phyloP scores from a whole-genome alignment of 2,113 vertebrate species.

The Morone chrysops region DNA sequence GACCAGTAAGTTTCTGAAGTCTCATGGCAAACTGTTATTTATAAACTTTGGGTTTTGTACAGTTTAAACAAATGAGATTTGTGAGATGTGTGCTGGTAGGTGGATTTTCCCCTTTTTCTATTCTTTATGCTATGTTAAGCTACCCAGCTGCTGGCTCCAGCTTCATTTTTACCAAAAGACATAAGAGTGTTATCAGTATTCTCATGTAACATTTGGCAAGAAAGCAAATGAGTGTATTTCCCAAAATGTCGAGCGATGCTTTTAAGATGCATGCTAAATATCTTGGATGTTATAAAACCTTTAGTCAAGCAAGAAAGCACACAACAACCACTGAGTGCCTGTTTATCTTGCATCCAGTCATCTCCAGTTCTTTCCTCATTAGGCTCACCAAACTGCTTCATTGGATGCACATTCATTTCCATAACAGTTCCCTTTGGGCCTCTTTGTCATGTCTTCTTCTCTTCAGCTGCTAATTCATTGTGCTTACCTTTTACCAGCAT shows the following conservation, averaged over 20 bases:
- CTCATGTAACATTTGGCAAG: neutral
- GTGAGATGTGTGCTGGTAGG: neutral
- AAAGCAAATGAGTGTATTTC: neutral
- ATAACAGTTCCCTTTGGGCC: constrained; percentile 52
- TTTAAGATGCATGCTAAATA: neutral
- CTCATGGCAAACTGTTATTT: neutral
- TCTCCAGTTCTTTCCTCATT: constrained; percentile 52
- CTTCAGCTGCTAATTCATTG: constrained; percentile 47
- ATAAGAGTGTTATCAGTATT: neutral
- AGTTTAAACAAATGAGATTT: neutral
- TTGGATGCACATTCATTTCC: constrained; percentile 55
- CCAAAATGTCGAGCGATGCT: neutral
- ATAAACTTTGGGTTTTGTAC: neutral
- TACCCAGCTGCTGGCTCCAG: neutral
- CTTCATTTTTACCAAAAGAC: neutral
- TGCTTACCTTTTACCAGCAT: constrained; percentile 26
- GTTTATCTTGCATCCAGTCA: constrained; percentile 28
- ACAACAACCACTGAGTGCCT: neutral
- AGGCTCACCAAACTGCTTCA: constrained; percentile 31
- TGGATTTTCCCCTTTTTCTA: neutral
- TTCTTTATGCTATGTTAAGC: constrained; percentile 2
- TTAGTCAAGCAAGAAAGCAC: constrained; percentile 11
- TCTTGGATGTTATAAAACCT: constrained; percentile 2
- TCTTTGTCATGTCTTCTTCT: constrained; percentile 49
- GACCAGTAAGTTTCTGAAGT: neutral